Percentiles rank a stretch among this genome's conserved stretches.
These are phyloP conservation scores for Hyperoplus lanceolatus DNA, from an alignment of 2,797 vertebrate species.

Conservation along the genomic window DNA sequence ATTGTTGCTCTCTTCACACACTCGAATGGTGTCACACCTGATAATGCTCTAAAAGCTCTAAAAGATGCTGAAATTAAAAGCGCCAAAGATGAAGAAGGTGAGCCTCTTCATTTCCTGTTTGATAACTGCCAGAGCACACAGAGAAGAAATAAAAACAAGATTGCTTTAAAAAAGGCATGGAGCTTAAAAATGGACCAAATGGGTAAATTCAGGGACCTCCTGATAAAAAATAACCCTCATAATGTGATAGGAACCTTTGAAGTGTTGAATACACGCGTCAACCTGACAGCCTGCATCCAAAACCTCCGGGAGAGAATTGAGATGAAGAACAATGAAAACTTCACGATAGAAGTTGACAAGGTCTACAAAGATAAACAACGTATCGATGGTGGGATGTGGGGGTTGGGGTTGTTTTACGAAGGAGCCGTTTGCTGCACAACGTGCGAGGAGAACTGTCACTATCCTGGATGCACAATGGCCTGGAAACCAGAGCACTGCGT, in stretches of 20 bases:
- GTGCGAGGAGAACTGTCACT: no score
- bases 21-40: not conserved
- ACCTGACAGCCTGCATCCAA: no score
- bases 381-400: no score
- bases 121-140: not conserved
- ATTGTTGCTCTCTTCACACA: no score
- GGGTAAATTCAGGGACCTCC: not conserved
- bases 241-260: not conserved
- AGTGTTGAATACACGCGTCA: not conserved
- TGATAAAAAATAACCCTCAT: not conserved
- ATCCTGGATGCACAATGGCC: no score
- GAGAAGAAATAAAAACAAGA: not conserved
- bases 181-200: not conserved
- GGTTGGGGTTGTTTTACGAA: not conserved
- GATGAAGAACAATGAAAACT: no score
- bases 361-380: no score
- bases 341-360: no score
- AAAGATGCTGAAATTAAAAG: not conserved
- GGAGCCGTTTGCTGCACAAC: no score
- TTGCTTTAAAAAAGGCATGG: not conserved
- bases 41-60: not conserved
- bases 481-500: fast-evolving
- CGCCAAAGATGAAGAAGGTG: not conserved
- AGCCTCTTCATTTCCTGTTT: not conserved
- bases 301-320: not conserved